Evolutionary conservation across 2,113 vertebrate genomes (phyloP).

Genomic region (Tinamus guttatus): DNA sequence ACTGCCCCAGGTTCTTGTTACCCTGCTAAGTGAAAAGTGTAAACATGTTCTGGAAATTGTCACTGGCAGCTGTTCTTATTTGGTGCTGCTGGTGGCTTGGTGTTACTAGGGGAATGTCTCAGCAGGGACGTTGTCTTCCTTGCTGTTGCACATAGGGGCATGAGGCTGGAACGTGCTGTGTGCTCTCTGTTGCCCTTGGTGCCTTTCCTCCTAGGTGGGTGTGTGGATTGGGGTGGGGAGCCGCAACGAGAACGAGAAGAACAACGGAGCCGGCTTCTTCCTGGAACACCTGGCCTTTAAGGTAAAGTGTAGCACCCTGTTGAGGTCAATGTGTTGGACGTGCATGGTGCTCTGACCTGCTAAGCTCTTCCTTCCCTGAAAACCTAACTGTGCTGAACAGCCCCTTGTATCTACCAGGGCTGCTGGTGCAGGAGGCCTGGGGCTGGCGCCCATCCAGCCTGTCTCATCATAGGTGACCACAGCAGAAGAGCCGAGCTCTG

Average conservation of each 20-base stretch:
- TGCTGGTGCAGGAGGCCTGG: neutral
- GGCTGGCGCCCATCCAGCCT: neutral
- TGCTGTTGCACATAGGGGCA: neutral
- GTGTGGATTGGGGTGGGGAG: slow-evolving; percentile 91
- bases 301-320: slow-evolving; percentile 65
- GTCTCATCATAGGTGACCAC: neutral
- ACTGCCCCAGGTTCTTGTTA: neutral
- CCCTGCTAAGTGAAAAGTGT: neutral
- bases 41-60: fast-evolving
- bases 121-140: neutral
- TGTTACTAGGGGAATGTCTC: neutral
- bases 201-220: slow-evolving; percentile 83
- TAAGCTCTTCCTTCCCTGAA: neutral
- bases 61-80: neutral
- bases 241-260: slow-evolving; percentile 88
- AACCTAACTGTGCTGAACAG: neutral
- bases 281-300: slow-evolving; percentile 96
- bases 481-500: neutral
- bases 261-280: slow-evolving; percentile 90
- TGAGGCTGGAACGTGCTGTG: neutral
- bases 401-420: no score
- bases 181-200: neutral
- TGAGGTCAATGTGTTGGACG: neutral
- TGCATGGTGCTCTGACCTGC: neutral
- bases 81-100: neutral